Evolutionary conservation across 2,113 vertebrate species (phyloP).

Genomic region (Clarias gariepinus): DNA sequence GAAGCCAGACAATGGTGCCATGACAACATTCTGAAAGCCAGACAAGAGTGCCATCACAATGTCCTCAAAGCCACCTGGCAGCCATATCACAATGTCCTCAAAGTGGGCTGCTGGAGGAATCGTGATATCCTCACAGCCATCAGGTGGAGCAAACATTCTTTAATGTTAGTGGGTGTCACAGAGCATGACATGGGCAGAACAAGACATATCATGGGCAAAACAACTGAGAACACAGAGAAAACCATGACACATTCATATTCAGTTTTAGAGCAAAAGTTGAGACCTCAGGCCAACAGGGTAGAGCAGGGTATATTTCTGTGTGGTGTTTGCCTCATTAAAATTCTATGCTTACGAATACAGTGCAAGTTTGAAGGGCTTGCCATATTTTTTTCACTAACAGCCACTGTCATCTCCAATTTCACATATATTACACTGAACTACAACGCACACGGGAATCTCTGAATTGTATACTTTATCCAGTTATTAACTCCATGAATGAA

Average conservation of each 20-base stretch:
- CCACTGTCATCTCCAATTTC: constrained; percentile 45
- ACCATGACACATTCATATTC: not conserved
- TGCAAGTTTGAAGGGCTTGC: not conserved
- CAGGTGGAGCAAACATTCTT: no score
- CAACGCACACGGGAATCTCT: constrained; percentile 10
- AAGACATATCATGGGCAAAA: no score
- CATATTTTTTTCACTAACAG: constrained; percentile 36
- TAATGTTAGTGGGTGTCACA: no score
- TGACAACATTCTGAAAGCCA: no score
- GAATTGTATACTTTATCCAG: constrained; percentile 31
- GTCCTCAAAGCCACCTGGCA: no score
- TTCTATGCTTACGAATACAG: constrained; percentile 1
- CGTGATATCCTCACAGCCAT: no score
- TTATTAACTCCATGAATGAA: constrained; percentile 27
- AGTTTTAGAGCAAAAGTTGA: not conserved
- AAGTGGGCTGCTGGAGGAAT: no score
- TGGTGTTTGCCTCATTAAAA: not conserved
- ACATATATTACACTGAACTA: constrained; percentile 32
- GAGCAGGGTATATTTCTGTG: not conserved
- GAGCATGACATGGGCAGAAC: no score
- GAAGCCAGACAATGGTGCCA: no score
- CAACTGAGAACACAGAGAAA: no score
- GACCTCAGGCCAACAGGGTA: not conserved
- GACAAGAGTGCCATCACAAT: no score
- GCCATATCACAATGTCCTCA: no score